Evolutionary conservation across 2,888 invertebrate species (phyloP).

Genomic region (Euplagia quadripunctaria): DNA sequence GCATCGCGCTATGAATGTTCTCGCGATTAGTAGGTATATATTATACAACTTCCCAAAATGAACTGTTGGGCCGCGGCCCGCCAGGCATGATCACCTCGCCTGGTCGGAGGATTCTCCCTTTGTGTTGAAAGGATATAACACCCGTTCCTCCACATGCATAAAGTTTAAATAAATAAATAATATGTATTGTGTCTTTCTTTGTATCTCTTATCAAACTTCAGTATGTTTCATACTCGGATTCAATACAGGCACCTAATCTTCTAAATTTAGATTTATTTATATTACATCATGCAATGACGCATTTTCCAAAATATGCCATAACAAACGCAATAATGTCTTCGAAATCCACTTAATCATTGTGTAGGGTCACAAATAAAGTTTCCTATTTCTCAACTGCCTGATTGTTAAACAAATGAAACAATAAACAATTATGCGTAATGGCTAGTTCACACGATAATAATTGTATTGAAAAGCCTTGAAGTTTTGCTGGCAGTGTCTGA

Average conservation of each 20-base stretch:
- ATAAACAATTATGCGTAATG: constrained; percentile 73
- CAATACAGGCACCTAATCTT: not conserved
- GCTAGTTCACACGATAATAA: constrained; percentile 71
- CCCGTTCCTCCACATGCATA: too few species aligned
- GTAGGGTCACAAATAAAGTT: constrained; percentile 49
- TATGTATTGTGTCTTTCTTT: too few species aligned
- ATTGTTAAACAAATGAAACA: constrained; percentile 69
- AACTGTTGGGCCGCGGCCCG: too few species aligned
- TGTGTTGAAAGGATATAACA: too few species aligned
- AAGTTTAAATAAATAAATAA: too few species aligned
- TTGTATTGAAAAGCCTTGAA: constrained; percentile 80
- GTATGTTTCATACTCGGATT: too few species aligned
- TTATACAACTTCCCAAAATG: too few species aligned
- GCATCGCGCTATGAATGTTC: too few species aligned
- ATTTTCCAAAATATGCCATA: not conserved
- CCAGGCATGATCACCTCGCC: too few species aligned
- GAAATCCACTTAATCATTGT: constrained; percentile 35
- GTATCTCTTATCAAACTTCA: too few species aligned
- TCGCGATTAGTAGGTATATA: too few species aligned
- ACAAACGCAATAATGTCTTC: constrained; percentile 5
- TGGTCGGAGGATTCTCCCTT: too few species aligned
- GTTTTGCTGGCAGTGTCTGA: constrained; percentile 71
- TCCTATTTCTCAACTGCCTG: constrained; percentile 66
- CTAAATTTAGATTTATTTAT: not conserved
- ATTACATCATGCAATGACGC: not conserved